Evolutionary conservation across 1,140 invertebrate genomes (phyloP), one percentile per base, ranked within the genome.

Genomic region (Drosophila tani): DNA sequence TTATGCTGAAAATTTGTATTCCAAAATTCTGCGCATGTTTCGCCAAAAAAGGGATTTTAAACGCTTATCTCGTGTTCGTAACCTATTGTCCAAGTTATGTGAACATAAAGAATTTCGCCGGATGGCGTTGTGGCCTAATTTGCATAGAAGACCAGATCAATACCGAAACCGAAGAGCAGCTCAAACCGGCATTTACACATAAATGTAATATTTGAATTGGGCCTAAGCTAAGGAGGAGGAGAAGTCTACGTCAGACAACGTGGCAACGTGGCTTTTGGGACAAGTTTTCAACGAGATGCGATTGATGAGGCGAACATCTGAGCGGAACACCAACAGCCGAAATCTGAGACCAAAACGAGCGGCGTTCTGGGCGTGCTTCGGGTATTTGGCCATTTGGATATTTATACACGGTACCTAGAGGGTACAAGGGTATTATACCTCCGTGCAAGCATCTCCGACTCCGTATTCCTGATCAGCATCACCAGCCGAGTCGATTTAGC

Each of bases 121-220:
- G 51, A 40, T 71, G 67, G 29, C 3, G 21, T 40, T 64, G 50
- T 63, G 55, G 43, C 46, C 71, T 46, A 68, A 83, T 83, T 83
- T 80, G 81, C 76, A 80, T 84, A 83, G 29, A 14, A 15, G 70
- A 50, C 68, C 43, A 38, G 68, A 74, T 73, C 55, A 60, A 74
- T 73, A 43, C 45, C 24, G 38, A 65, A 64, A 17, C 40, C 73
- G n/a, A 75, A 81, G 19, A 50, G 53, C 24, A 35, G 51, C 51
- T 2, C 4, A 24, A 29, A 32, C n/a, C 17, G 46, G 56, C 43
- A 79, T 79, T 79, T 79, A 79, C 66, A 79, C 66, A 79, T 58
- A 58, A 40, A 56, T 57, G 77, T 79, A 62, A 76, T 76, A 71
- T 70, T 60, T 56, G 35, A 56, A 35, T 24, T 24, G 4, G 21